Conservation (phyloP, 2,888 invertebrate species). For the Cotesia congregata region DNA sequence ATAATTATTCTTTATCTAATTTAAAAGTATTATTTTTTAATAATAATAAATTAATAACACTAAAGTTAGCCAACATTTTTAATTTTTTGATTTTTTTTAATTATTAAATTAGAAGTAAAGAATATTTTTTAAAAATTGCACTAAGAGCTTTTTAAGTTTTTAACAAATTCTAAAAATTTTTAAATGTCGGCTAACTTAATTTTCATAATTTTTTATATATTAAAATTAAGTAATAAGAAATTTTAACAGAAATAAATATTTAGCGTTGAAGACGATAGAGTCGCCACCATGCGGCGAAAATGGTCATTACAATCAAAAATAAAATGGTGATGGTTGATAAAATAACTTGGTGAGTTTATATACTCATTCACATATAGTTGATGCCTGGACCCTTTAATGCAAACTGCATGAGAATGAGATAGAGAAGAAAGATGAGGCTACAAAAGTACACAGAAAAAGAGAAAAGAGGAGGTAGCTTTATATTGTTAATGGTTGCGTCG, state of each 20-base stretch:
- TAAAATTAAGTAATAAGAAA: too few relatives aligned
- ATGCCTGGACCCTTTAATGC: conserved; percentile 3
- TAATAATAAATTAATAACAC: not conserved
- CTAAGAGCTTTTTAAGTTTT: too few relatives aligned
- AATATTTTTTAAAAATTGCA: too few relatives aligned
- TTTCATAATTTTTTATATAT: not conserved
- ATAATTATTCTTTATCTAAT: not conserved
- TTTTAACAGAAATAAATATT: too few relatives aligned
- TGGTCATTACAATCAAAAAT: not conserved
- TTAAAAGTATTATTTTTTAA: not conserved
- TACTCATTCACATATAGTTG: conserved; percentile 9
- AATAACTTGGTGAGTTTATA: conserved; percentile 10
- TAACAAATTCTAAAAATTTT: too few relatives aligned
- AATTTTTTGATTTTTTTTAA: too few relatives aligned
- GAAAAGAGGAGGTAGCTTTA: not conserved
- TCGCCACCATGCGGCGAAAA: not conserved
- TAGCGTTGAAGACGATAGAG: not conserved
- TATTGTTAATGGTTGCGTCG: conserved; percentile 26
- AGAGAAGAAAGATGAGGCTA: not conserved
- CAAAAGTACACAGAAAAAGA: not conserved
- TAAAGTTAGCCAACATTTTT: too few relatives aligned
- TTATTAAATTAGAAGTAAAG: too few relatives aligned
- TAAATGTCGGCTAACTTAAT: not conserved
- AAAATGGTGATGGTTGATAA: not conserved
- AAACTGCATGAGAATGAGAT: conserved; percentile 5